Evolutionary conservation across 92 coral and sea anemone species (phyloP).

Genomic region (Ricordea florida): DNA sequence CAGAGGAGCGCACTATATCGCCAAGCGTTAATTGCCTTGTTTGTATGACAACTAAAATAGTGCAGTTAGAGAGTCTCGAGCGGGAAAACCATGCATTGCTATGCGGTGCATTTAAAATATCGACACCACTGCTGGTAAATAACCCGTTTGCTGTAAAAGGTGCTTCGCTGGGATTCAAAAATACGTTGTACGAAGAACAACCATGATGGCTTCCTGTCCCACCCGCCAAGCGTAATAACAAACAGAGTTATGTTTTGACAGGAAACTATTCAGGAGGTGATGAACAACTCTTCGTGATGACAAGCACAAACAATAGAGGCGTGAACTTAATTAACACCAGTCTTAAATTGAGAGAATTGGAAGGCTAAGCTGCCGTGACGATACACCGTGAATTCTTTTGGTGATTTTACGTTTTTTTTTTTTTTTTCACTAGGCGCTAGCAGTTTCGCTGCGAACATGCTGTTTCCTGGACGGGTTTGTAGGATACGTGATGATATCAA

Average conservation of each 20-base stretch:
- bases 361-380: background rate
- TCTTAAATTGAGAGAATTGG: slow-evolving; percentile 31
- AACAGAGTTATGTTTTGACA: slow-evolving; percentile 40
- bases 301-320: slow-evolving; percentile 57
- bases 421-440: too few relatives aligned
- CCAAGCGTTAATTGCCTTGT: slow-evolving; percentile 62
- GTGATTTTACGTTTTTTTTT: too few relatives aligned
- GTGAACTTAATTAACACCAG: slow-evolving; percentile 58
- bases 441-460: background rate
- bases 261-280: slow-evolving; percentile 38
- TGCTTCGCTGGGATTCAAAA: background rate
- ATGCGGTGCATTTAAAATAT: background rate
- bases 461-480: background rate
- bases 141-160: background rate
- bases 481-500: slow-evolving; percentile 46
- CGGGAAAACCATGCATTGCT: background rate
- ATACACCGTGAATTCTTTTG: background rate
- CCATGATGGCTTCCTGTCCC: slow-evolving; percentile 8
- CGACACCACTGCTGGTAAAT: background rate
- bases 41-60: slow-evolving; percentile 49
- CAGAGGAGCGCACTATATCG: slow-evolving; percentile 23
- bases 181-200: background rate
- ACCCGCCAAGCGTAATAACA: slow-evolving; percentile 48
- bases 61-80: background rate
- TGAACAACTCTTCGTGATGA: slow-evolving; percentile 59